phyloP scores from a whole-genome alignment of 1,140 invertebrate genomes.

The Microvelia longipes region DNA sequence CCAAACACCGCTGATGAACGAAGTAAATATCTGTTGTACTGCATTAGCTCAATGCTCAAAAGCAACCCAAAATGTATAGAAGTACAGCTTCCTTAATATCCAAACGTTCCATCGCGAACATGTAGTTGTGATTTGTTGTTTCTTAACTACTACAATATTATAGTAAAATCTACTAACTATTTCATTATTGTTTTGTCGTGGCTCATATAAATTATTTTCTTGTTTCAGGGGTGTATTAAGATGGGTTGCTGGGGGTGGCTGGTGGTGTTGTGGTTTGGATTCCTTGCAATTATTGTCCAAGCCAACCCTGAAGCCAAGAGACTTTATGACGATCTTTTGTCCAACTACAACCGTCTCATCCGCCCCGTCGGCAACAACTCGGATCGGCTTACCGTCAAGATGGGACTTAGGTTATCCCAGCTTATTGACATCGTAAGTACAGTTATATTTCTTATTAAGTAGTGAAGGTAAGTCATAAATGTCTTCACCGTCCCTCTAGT shows the following conservation, averaged over 20 bases:
- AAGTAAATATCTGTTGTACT: too few species aligned
- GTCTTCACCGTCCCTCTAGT: neutral
- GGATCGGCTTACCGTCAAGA: constrained; percentile 86
- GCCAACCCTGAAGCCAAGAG: constrained; percentile 83
- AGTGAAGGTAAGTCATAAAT: neutral
- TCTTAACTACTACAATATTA: too few species aligned
- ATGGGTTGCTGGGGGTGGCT: constrained; percentile 13
- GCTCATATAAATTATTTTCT: too few species aligned
- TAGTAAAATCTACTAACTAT: too few species aligned
- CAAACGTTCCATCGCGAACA: too few species aligned
- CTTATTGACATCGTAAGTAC: constrained; percentile 93
- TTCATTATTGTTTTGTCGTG: too few species aligned
- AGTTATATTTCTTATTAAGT: constrained; percentile 13
- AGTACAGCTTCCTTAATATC: too few species aligned
- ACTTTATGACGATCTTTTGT: constrained; percentile 85
- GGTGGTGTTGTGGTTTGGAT: constrained; percentile 11
- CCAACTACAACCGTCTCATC: constrained; percentile 95
- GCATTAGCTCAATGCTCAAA: too few species aligned
- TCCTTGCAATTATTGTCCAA: constrained; percentile 4
- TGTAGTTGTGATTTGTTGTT: too few species aligned
- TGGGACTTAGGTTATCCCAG: constrained; percentile 89
- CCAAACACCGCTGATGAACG: too few species aligned
- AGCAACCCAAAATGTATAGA: too few species aligned
- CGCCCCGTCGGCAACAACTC: constrained; percentile 92
- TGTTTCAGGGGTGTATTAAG: constrained; percentile 16